Conservation (phyloP, 2,113 vertebrate genomes). For the Struthio camelus region DNA sequence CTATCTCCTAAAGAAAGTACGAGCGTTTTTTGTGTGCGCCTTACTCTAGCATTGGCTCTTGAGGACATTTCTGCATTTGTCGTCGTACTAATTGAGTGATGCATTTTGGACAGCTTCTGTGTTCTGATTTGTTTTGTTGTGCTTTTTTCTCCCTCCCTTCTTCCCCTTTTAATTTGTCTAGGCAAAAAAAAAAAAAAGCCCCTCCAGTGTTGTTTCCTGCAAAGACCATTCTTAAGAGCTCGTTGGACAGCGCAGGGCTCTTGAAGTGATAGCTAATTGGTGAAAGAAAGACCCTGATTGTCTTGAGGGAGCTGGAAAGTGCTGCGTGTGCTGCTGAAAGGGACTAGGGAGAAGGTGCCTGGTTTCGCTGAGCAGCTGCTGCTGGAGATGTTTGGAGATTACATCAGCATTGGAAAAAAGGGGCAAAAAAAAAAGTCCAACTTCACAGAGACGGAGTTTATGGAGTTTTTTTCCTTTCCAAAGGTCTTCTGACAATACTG, state of each 20-base stretch:
- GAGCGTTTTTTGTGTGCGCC: not conserved
- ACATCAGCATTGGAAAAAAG: slow-evolving; percentile 87
- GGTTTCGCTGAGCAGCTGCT: slow-evolving; percentile 93
- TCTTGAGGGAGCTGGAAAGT: slow-evolving; percentile 83
- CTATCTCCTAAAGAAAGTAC: slow-evolving; percentile 33
- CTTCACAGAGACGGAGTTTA: slow-evolving; percentile 81
- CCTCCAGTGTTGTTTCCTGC: slow-evolving; percentile 70
- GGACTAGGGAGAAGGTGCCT: slow-evolving; percentile 74
- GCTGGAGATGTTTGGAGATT: slow-evolving; percentile 87
- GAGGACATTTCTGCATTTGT: slow-evolving; percentile 45
- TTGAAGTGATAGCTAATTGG: slow-evolving; percentile 90
- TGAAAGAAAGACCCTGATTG: slow-evolving; percentile 89
- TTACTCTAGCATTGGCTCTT: slow-evolving; percentile 13
- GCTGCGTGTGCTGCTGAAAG: slow-evolving; percentile 77
- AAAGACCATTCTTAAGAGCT: slow-evolving; percentile 74
- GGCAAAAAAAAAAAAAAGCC: slow-evolving; percentile 7
- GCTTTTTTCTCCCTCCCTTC: not conserved
- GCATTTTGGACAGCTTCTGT: slow-evolving; percentile 62
- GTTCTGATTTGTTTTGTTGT: slow-evolving; percentile 67
- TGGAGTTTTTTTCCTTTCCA: slow-evolving; percentile 71
- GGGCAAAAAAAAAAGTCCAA: slow-evolving; percentile 74
- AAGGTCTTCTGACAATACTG: slow-evolving; percentile 84
- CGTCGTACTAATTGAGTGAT: slow-evolving; percentile 7
- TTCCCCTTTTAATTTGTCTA: slow-evolving; percentile 61
- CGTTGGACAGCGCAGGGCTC: slow-evolving; percentile 83